Base-by-base conservation (phyloP, 2,888 invertebrate species). In the Amphiduros pacificus region DNA sequence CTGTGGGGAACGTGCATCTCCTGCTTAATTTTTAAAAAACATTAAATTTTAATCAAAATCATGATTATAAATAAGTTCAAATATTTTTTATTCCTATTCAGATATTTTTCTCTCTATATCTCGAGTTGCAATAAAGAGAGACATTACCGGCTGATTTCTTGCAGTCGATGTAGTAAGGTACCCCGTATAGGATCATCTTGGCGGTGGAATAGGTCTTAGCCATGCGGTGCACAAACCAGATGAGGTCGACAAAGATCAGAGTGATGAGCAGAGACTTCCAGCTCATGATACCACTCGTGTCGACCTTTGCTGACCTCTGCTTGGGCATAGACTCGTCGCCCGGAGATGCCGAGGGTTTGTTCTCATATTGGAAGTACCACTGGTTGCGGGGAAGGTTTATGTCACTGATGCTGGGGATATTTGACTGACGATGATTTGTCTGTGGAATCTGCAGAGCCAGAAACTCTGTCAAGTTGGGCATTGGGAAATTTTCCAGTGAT, bases 171-270 rank as follows among this genome's bases (percentile, higher is more conserved):
- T 76, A 80, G 48, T 76, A 71, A 0, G 80, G 80, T 60, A 74
- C 78, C 1, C 80, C 80, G 64, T 75, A 78, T 29, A 80, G 66
- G 27, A 79, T 67, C 50, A 80, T 74, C 63, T 73, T 73, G 17
- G 76, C 75, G 6, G 75, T 73, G 5, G 75, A 74, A 57, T 74
- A 72, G 0, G 79, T 74, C 59, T 76, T 75, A n/a, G 76, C 71
- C 71, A 79, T 75, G 17, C 79, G 70, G 59, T 80, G 79, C 17
- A 76, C 57, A 57, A 80, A 71, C 73, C 78, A 75, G n/a, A 78
- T 58, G 1, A 76, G 31, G 65, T 80, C 80, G 22, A 80, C 74
- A 24, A 72, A 62, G 0, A 76, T 65, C 69, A 79, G 73, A 36
- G 71, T 64, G 29, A 65, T 72, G 28, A 79, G 63, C 26, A 70